These are phyloP conservation scores for Gulo gulo DNA, from an alignment of 2,113 vertebrate species.

Conservation along the genomic window DNA sequence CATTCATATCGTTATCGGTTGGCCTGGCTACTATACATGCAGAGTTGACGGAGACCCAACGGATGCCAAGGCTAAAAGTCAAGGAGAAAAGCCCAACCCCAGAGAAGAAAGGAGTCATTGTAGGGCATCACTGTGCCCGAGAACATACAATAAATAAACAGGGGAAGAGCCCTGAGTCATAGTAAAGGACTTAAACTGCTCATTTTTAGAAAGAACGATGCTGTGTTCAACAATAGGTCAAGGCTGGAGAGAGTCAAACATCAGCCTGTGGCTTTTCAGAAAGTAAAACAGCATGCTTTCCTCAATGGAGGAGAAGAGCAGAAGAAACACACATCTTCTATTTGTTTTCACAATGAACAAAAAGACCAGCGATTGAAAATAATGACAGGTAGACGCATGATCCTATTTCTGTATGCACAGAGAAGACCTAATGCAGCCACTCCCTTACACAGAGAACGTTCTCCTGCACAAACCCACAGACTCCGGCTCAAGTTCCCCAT, in stretches of 20 bases:
- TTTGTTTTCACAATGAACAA: neutral
- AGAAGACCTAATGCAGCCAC: neutral
- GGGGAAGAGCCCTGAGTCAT: neutral
- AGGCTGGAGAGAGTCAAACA: neutral
- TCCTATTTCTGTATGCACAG: neutral
- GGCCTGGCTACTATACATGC: neutral
- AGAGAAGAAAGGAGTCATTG: neutral
- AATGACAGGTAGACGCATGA: neutral
- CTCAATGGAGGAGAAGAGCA: neutral
- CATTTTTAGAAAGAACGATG: neutral
- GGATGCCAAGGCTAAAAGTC: neutral
- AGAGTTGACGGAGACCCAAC: neutral
- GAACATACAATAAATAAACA: neutral
- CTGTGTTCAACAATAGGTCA: neutral
- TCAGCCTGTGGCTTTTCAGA: neutral
- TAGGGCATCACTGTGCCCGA: neutral
- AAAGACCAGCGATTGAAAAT: neutral
- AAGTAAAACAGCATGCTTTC: neutral
- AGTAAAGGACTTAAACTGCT: neutral
- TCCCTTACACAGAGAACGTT: neutral
- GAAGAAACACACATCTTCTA: neutral
- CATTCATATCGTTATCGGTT: neutral
- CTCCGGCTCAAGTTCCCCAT: neutral
- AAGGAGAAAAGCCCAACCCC: neutral
- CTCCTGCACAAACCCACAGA: neutral